Conservation (phyloP, 2,797 vertebrate species). For the Rhinogobio ventralis region DNA sequence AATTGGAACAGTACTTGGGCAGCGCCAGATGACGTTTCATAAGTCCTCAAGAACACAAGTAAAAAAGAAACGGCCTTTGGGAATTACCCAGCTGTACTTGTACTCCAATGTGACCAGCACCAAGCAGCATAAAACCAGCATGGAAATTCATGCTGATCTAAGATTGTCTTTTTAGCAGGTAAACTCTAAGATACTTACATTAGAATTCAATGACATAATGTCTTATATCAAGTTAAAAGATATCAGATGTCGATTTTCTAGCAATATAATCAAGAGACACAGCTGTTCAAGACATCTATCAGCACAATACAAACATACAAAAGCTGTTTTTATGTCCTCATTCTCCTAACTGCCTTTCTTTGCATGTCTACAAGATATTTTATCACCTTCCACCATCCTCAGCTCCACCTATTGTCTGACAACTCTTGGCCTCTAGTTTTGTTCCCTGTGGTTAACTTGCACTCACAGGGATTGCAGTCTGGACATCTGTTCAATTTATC, state of each 20-base stretch:
- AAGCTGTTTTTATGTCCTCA: not conserved
- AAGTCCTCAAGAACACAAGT: no score
- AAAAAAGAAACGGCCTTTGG: not conserved
- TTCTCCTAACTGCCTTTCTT: not conserved
- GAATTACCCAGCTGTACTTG: not conserved
- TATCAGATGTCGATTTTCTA: not conserved
- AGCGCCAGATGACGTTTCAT: no score
- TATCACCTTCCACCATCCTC: not conserved
- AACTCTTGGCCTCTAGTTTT: not conserved
- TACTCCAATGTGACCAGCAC: not conserved
- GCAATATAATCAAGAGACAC: not conserved
- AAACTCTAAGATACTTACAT: not conserved
- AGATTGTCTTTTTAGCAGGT: not conserved
- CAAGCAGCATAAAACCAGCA: not conserved
- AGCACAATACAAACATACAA: not conserved
- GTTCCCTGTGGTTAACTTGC: not conserved
- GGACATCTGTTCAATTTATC: slow-evolving; percentile 14
- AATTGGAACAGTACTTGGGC: no score
- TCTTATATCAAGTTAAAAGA: not conserved
- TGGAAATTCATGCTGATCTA: not conserved
- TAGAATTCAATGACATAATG: not conserved
- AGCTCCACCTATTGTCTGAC: not conserved
- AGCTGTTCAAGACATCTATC: not conserved
- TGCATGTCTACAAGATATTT: not conserved
- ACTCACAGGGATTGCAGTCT: slow-evolving; percentile 6